Evolutionary conservation across 2,113 vertebrate species (phyloP), one percentile per base, ranked within the genome.

Genomic region (Irena cyanogastra): DNA sequence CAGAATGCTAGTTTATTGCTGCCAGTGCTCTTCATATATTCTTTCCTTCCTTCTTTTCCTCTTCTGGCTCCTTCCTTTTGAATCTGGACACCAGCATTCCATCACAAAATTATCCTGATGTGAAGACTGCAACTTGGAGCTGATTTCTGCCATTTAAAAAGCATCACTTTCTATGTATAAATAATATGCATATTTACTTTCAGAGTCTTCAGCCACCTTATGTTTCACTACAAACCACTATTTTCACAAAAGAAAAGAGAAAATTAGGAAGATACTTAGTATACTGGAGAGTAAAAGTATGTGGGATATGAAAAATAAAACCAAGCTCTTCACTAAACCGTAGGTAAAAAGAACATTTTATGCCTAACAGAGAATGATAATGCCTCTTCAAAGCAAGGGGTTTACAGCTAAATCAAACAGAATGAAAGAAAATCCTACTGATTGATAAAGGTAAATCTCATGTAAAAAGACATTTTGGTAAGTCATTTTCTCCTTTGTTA

Each of bases 341-440:
- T 4, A 89, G 6, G 9, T 79, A 84, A 82, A 95, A 83, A 50
- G 7, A 70, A 66, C 11, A 77, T 79, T 92, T 94, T 82, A 69
- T 41, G 9, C 17, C 15, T 91, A 68, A 53, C 23, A 52, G 13
- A 89, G 72, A 94, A 66, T 59, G 8, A 89, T 87, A 76, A 63
- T 57, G 7, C 57, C 42, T 83, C 44, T 91, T 95, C 31, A 83
- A 87, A 93, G 90, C 37, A 89, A 93, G 35, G 3, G 6, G 2
- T 82, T 96, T 89, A 37, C 69, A 91, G 61, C 3, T 89, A 69
- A 94, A 92, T 95, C 31, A 96, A 93, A 95, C 33, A 60, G 94
- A 96, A 94, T 33, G 11, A 21, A 59, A 78, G 37, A 59, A 59
- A 93, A 91, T 8, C 16, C 14, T 66, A 61, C 18, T 86, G 49